Evolutionary conservation across 2,797 vertebrate species (phyloP).

Genomic region (Cichlasoma orientale): DNA sequence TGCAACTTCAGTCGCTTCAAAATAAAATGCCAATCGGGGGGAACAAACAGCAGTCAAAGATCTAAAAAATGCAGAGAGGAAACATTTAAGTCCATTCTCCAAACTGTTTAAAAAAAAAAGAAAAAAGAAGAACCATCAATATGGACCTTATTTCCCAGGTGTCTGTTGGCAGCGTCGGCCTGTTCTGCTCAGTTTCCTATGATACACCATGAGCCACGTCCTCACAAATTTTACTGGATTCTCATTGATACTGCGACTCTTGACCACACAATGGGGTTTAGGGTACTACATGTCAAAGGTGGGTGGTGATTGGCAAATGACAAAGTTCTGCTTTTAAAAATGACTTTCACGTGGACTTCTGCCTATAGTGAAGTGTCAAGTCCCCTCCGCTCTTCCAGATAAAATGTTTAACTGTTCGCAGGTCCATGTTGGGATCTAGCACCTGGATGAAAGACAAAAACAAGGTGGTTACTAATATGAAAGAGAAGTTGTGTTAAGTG

Average conservation of each 20-base stretch:
- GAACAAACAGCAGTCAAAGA: slow-evolving; percentile 21
- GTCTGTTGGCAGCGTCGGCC: slow-evolving; percentile 57
- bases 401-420: slow-evolving; percentile 99
- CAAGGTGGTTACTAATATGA: neutral
- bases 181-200: slow-evolving; percentile 62
- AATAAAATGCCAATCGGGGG: slow-evolving; percentile 58
- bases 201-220: slow-evolving; percentile 69
- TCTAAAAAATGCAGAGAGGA: slow-evolving; percentile 21
- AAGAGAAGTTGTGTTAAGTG: neutral
- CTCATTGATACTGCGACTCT: slow-evolving; percentile 70
- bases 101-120: slow-evolving; percentile 39
- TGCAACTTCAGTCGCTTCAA: slow-evolving; percentile 36
- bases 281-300: slow-evolving; percentile 75
- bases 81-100: slow-evolving; percentile 46
- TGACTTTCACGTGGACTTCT: slow-evolving; percentile 94
- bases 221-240: slow-evolving; percentile 76
- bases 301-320: slow-evolving; percentile 81
- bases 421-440: slow-evolving; percentile 99
- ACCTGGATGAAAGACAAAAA: slow-evolving; percentile 78
- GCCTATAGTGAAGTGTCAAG: slow-evolving; percentile 97
- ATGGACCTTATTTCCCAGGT: slow-evolving; percentile 42
- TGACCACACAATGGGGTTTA: slow-evolving; percentile 68
- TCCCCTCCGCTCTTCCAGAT: slow-evolving; percentile 99
- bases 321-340: slow-evolving; percentile 67
- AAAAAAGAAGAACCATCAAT: slow-evolving; percentile 10